Conservation (phyloP, 2,888 invertebrate species). For the Diaprepes abbreviatus region DNA sequence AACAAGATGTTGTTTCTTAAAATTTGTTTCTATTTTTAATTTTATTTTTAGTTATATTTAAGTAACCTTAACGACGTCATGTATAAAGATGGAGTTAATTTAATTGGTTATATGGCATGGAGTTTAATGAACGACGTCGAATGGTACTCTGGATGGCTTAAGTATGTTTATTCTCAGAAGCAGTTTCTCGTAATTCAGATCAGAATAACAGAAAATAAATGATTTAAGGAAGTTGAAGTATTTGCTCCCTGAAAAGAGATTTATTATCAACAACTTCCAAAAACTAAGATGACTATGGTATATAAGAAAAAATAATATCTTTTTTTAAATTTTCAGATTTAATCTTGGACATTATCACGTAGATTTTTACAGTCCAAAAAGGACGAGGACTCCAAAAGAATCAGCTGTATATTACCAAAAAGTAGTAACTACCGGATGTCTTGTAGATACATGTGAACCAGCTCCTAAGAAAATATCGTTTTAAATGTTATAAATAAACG, state of each 20-base stretch:
- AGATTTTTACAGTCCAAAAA: slow-evolving; percentile 39
- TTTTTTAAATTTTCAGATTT: slow-evolving; percentile 29
- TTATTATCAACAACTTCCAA: too few relatives aligned
- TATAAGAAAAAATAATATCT: too few relatives aligned
- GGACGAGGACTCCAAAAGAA: slow-evolving; percentile 44
- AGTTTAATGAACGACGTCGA: slow-evolving; percentile 56
- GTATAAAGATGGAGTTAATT: slow-evolving; percentile 51
- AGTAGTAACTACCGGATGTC: slow-evolving; percentile 40
- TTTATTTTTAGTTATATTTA: slow-evolving; percentile 52
- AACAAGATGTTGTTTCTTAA: too few relatives aligned
- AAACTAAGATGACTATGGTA: too few relatives aligned
- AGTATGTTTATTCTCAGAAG: slow-evolving; percentile 49
- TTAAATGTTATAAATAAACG: too few relatives aligned
- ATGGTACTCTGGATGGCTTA: slow-evolving; percentile 53
- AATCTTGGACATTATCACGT: slow-evolving; percentile 60
- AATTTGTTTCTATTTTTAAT: too few relatives aligned
- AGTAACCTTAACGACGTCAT: slow-evolving; percentile 51
- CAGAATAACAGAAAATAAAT: too few relatives aligned
- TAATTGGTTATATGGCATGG: slow-evolving; percentile 54
- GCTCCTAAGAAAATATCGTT: not conserved
- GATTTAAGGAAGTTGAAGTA: too few relatives aligned
- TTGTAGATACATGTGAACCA: slow-evolving; percentile 36
- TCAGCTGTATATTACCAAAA: slow-evolving; percentile 43
- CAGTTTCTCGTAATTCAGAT: too few relatives aligned
- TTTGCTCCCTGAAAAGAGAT: too few relatives aligned